Base-by-base conservation (phyloP, 2,888 invertebrate species). In the Ormyrus labotus region DNA sequence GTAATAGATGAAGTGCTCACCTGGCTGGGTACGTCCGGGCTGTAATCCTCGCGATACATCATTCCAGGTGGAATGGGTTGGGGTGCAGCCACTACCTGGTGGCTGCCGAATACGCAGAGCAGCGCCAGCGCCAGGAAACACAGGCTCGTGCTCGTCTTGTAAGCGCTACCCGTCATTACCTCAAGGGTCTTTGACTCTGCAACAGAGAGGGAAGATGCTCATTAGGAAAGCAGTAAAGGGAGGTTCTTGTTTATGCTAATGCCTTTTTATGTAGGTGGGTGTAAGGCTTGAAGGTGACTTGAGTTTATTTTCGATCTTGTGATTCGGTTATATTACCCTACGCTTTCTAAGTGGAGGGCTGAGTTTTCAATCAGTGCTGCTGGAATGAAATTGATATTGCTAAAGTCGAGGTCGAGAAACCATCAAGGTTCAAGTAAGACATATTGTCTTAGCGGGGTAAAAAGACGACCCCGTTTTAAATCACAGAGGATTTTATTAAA, bases 161-260 rank as follows among this genome's bases (percentile, higher is more conserved):
- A 81, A 76, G 80, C 84, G 80, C 85, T 85, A 83, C 83, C 83
- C 87, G 84, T 88, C 89, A 90, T 89, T 86, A 87, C 87, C 85
- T 82, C 80, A 74, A 83, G 83, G 82, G 82, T 86, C 83, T 79
- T 84, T 55, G 51, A 80, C 83, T 79, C 79, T 82, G 60, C 7
- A 64, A 76, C 61, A 57, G 63, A 73, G 58, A 68, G n/a, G 53
- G 19, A 19, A 57, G 8, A 7, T 50, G 34, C 4, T 34, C 34
- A 4, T 34, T 34, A 34, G 34, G 34, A 3, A 34, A 34, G 4
- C 34, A 4, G 34, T 34, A 34, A 2, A 34, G 34, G 34, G 34
- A 34, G 34, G 4, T 2, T 4, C 3, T 34, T 34, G 34, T 4
- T 34, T 34, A 34, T 34, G 34, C 4, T 34, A 34, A 34, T 34